Evolutionary conservation across 2,888 invertebrate genomes (phyloP), one percentile per base, ranked within the genome.

Genomic region (Epinotia bilunana): DNA sequence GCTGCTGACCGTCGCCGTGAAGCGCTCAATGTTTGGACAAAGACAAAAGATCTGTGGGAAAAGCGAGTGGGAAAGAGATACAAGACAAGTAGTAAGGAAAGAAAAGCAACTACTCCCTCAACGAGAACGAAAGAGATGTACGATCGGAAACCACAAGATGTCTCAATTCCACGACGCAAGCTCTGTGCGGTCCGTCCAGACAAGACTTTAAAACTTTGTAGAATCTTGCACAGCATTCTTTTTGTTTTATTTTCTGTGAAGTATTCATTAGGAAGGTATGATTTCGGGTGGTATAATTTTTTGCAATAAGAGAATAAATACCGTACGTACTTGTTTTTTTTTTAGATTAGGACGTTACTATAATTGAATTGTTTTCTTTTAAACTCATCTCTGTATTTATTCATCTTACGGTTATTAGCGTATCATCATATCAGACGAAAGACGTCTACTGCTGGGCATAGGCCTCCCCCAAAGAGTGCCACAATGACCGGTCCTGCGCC

Each of bases 121-220:
- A 77, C 81, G 80, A 80, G 93, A 82, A 80, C 81, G 88, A 94
- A 88, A 89, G 89, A 86, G 94, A 94, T 84, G 86, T 80, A 83
- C 83, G 88, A 93, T 93, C 92, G 92, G 92, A 94, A 94, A 94
- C 94, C 93, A 93, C 94, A 93, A 93, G 93, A 94, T 93, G 93
- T 94, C 94, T 94, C 92, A 94, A 94, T 94, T 93, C 94, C 91
- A 91, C 89, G 90, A 91, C 90, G 88, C 89, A 84, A 92, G 89
- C 87, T 87, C 90, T 93, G 93, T 93, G 94, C 91, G 94, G 93
- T 92, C 94, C 88, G 86, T 86, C 87, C 88, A 88, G 89, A 89
- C 87, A 87, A 70, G 75, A 72, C 75, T 75, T 79, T 86, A 89
- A 89, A 90, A 90, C 86, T 90, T 89, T 90, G 89, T 90, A 89